Conservation (phyloP, 2,888 invertebrate species). For the Balanococcus diminutus region DNA sequence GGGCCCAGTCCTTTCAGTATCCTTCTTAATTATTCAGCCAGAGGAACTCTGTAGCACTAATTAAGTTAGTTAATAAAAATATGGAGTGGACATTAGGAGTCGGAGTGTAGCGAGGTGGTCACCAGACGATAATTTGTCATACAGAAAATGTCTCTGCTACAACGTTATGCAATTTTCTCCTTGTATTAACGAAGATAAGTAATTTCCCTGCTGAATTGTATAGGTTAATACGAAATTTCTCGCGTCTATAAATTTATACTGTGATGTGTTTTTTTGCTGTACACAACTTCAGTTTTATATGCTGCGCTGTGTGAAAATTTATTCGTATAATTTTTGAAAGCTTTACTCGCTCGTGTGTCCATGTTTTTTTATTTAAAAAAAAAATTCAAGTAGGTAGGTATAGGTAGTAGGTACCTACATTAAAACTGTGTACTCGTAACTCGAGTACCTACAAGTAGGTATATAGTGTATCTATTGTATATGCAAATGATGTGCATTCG, state of each 20-base stretch:
- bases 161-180: slow-evolving; percentile 53
- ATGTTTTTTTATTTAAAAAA: too few species aligned
- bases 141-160: slow-evolving; percentile 50
- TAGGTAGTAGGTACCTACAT: too few species aligned
- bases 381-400: too few species aligned
- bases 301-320: neutral
- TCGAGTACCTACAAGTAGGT: too few species aligned
- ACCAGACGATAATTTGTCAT: slow-evolving; percentile 53
- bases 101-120: slow-evolving; percentile 50
- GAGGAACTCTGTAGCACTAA: slow-evolving; percentile 52
- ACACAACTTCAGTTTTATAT: neutral
- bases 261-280: slow-evolving; percentile 17
- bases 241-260: slow-evolving; percentile 33
- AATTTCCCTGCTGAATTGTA: slow-evolving; percentile 53
- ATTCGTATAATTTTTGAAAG: neutral
- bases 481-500: too few species aligned
- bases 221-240: slow-evolving; percentile 49
- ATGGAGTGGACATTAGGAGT: slow-evolving; percentile 51
- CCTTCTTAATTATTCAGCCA: slow-evolving; percentile 56
- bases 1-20: slow-evolving; percentile 32
- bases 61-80: slow-evolving; percentile 54
- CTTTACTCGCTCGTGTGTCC: too few species aligned
- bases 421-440: too few species aligned
- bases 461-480: too few species aligned
- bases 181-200: slow-evolving; percentile 54